Evolutionary conservation across 2,113 vertebrate genomes (phyloP).

Genomic region (Pica pica): DNA sequence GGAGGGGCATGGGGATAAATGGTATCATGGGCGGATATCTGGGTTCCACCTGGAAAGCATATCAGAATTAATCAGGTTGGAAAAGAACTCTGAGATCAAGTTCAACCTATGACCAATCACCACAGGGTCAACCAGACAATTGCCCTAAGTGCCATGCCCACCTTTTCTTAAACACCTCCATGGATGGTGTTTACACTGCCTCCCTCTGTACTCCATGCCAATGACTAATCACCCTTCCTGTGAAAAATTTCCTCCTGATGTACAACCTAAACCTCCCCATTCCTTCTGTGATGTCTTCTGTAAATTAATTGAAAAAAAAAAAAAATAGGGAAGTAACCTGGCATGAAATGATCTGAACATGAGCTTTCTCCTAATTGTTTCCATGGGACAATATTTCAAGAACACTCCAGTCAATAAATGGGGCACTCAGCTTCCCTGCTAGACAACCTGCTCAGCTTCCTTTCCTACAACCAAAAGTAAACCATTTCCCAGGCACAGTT

Average conservation of each 20-base stretch:
- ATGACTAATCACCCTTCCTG: neutral
- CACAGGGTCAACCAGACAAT: neutral
- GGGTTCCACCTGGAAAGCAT: neutral
- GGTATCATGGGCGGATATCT: neutral
- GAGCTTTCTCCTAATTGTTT: neutral
- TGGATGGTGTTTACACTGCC: neutral
- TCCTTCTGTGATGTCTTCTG: neutral
- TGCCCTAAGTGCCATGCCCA: too few species aligned
- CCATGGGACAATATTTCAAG: neutral
- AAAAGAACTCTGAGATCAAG: neutral
- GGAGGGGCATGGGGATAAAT: neutral
- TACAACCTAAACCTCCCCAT: neutral
- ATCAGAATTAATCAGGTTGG: neutral
- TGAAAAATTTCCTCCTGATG: neutral
- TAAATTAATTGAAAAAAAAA: neutral
- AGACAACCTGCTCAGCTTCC: too few species aligned
- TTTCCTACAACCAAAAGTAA: neutral
- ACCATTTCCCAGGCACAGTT: neutral
- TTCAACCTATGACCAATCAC: neutral
- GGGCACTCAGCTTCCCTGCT: fast-evolving
- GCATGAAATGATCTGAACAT: neutral
- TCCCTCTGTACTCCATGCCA: neutral
- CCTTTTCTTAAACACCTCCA: neutral
- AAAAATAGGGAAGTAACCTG: fast-evolving
- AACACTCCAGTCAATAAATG: neutral